Percentiles rank a stretch among this genome's conserved stretches.
Conservation (phyloP, 2,797 vertebrate genomes). For the Eupleurogrammus muticus region DNA sequence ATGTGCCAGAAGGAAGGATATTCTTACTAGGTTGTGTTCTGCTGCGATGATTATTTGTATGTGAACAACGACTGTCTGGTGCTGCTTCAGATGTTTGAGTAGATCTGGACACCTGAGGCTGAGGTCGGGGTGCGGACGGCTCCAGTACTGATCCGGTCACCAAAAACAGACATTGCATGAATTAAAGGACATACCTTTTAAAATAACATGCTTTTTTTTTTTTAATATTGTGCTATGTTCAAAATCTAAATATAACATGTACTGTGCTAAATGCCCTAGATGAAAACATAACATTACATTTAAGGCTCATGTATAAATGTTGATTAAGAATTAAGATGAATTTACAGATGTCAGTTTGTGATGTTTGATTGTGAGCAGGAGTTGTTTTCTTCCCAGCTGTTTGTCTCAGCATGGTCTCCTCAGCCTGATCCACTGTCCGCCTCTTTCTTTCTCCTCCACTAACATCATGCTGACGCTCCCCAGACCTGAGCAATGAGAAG, state of each 20-base stretch:
- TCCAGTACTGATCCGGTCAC: slow-evolving; percentile 45
- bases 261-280: not conserved
- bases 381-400: slow-evolving; percentile 55
- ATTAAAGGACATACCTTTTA: not conserved
- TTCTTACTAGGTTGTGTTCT: slow-evolving; percentile 77
- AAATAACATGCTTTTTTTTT: not conserved
- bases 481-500: slow-evolving; percentile 32
- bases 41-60: slow-evolving; percentile 24
- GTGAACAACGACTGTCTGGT: slow-evolving; percentile 3
- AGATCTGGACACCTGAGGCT: slow-evolving; percentile 56
- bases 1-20: not conserved
- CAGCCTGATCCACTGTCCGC: not conserved
- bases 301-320: too few species aligned
- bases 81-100: slow-evolving; percentile 31
- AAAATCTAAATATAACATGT: not conserved
- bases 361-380: slow-evolving; percentile 61
- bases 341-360: slow-evolving; percentile 76
- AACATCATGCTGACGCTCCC: slow-evolving; percentile 5
- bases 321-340: slow-evolving; percentile 8
- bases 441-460: slow-evolving; percentile 25
- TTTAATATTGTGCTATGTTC: not conserved
- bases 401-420: not conserved
- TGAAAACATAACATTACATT: too few species aligned
- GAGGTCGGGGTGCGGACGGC: not conserved
- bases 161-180: slow-evolving; percentile 20